Evolutionary conservation across 2,888 invertebrate genomes (phyloP).

Genomic region (Lottia scabra): DNA sequence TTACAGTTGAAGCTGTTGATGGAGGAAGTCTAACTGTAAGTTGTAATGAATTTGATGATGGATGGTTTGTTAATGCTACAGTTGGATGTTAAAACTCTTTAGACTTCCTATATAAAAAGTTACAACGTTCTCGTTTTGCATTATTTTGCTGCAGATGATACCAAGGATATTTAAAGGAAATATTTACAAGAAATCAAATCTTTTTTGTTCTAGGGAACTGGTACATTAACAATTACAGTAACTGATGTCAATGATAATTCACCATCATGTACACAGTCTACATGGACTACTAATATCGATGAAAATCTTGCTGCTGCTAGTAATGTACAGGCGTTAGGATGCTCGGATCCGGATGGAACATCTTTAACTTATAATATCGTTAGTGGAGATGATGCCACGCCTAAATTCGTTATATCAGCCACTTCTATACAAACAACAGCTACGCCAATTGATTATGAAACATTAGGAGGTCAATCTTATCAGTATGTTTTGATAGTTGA

Average conservation of each 20-base stretch:
- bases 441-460: conserved; percentile 45
- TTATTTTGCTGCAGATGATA: not conserved
- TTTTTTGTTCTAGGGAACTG: conserved; percentile 43
- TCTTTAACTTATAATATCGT: not conserved
- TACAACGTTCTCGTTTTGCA: not conserved
- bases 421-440: conserved; percentile 33
- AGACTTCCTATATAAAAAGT: no score
- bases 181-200: no score
- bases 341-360: not conserved
- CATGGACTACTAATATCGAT: conserved; percentile 16
- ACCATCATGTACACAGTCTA: conserved; percentile 41
- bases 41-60: no score
- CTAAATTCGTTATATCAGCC: conserved; percentile 34
- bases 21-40: conserved; percentile 41
- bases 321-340: not conserved
- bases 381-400: conserved; percentile 18
- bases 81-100: no score
- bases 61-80: no score
- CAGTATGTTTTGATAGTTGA: conserved; percentile 40
- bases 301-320: conserved; percentile 16
- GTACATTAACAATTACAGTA: conserved; percentile 49
- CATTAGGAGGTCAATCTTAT: conserved; percentile 3
- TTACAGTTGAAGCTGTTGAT: conserved; percentile 47
- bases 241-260: conserved; percentile 52
- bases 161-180: no score